Evolutionary conservation across 2,888 invertebrate species (phyloP).

Genomic region (Brachycybe producta): DNA sequence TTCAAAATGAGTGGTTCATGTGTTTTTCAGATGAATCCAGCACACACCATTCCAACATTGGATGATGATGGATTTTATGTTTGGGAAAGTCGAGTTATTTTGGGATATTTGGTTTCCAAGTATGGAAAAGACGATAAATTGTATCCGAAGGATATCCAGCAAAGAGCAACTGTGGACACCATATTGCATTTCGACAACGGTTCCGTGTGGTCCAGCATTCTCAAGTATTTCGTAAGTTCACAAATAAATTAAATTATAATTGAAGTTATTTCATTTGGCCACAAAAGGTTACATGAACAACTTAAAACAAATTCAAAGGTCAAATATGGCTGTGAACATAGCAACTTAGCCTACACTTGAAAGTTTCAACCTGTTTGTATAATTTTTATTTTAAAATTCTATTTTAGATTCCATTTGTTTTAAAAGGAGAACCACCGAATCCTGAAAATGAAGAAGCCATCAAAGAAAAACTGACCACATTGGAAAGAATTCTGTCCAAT

Average conservation of each 20-base stretch:
- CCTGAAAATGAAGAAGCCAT: not conserved
- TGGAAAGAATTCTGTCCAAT: not conserved
- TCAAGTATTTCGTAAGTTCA: not conserved
- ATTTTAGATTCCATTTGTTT: not conserved
- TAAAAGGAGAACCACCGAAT: not conserved
- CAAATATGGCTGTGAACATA: too few relatives aligned
- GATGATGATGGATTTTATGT: constrained; percentile 7
- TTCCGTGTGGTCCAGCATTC: not conserved
- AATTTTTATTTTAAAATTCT: not conserved
- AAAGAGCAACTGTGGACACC: not conserved
- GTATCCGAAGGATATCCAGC: constrained; percentile 4
- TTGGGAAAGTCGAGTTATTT: constrained; percentile 9
- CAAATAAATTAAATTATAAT: too few relatives aligned
- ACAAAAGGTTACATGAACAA: too few relatives aligned
- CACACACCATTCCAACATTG: constrained; percentile 8
- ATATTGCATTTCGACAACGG: constrained; percentile 2
- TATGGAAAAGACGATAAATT: constrained; percentile 5
- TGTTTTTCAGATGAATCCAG: constrained; percentile 12
- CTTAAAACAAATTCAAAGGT: too few relatives aligned
- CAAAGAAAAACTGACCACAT: not conserved
- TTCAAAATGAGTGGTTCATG: too few relatives aligned
- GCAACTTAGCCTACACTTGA: too few relatives aligned
- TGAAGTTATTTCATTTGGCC: too few relatives aligned
- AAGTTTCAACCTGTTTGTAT: too few relatives aligned
- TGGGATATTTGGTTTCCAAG: not conserved